Conservation (phyloP, 2,888 invertebrate genomes). For the Cantharis rustica region DNA sequence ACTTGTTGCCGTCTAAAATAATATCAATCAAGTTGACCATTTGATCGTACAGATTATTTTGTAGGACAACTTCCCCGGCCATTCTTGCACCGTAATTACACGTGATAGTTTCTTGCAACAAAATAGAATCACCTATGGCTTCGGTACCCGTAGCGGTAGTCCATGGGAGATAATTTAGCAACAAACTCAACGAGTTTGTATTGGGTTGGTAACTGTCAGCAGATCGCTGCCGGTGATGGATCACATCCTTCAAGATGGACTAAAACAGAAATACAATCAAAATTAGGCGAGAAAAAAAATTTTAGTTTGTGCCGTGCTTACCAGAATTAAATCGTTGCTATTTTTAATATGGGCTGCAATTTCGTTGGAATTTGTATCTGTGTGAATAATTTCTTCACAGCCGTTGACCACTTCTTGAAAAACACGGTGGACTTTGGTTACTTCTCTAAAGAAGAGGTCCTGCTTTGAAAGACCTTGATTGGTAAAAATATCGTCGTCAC, state of each 20-base stretch:
- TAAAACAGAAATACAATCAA: not conserved
- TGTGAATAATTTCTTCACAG: slow-evolving; percentile 64
- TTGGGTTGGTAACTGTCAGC: slow-evolving; percentile 59
- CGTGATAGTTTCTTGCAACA: slow-evolving; percentile 56
- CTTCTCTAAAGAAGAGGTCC: slow-evolving; percentile 76
- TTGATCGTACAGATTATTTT: slow-evolving; percentile 69
- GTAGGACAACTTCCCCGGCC: slow-evolving; percentile 61
- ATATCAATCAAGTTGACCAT: slow-evolving; percentile 72
- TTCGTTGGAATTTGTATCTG: slow-evolving; percentile 63
- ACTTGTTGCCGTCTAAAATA: slow-evolving; percentile 72
- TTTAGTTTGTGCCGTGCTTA: slow-evolving; percentile 42
- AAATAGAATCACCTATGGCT: slow-evolving; percentile 58
- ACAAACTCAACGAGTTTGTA: slow-evolving; percentile 47
- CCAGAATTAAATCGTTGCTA: slow-evolving; percentile 64
- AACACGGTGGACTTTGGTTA: slow-evolving; percentile 70
- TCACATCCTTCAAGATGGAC: slow-evolving; percentile 69
- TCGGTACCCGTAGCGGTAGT: slow-evolving; percentile 66
- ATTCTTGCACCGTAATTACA: slow-evolving; percentile 60
- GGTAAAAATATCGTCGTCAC: slow-evolving; percentile 54
- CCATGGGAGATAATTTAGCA: slow-evolving; percentile 75
- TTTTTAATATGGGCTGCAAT: slow-evolving; percentile 61
- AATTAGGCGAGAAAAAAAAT: not conserved
- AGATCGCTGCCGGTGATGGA: slow-evolving; percentile 66
- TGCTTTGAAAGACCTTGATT: slow-evolving; percentile 65
- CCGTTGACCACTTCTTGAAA: slow-evolving; percentile 65